Percentiles rank a stretch among this genome's conserved stretches.
phyloP scores from a whole-genome alignment of 2,113 vertebrate genomes.

The Cairina moschata region DNA sequence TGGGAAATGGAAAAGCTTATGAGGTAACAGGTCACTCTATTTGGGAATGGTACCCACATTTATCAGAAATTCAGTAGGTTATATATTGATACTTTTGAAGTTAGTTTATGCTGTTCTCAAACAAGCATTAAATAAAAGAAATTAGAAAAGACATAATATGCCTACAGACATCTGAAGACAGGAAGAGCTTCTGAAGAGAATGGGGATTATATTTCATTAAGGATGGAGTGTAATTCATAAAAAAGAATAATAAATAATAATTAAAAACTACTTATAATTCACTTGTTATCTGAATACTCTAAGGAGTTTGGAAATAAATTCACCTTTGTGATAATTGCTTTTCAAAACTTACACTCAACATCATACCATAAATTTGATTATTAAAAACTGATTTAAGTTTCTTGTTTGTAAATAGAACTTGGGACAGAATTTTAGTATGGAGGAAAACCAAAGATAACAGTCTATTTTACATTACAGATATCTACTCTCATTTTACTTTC shows the following conservation, averaged over 20 bases:
- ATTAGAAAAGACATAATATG: neutral
- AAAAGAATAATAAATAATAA: no score
- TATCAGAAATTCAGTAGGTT: neutral
- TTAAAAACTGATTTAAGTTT: neutral
- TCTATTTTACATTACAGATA: neutral
- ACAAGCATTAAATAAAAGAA: neutral
- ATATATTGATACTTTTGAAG: neutral
- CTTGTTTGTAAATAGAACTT: neutral
- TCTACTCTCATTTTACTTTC: neutral
- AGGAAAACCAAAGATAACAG: neutral
- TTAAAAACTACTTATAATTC: neutral
- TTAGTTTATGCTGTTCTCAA: neutral
- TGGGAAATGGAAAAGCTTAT: neutral
- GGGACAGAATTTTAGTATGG: neutral
- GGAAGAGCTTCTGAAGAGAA: neutral
- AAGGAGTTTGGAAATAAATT: neutral
- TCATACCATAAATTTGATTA: neutral
- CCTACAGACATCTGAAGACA: neutral
- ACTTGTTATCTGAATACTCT: neutral
- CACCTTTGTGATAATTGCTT: neutral
- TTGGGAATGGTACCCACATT: neutral
- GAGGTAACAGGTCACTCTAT: neutral
- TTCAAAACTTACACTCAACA: neutral
- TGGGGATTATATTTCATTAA: neutral
- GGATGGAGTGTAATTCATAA: neutral